Evolutionary conservation across 2,113 vertebrate species (phyloP), one percentile per base, ranked within the genome.

Genomic region (Urocolius indicus): DNA sequence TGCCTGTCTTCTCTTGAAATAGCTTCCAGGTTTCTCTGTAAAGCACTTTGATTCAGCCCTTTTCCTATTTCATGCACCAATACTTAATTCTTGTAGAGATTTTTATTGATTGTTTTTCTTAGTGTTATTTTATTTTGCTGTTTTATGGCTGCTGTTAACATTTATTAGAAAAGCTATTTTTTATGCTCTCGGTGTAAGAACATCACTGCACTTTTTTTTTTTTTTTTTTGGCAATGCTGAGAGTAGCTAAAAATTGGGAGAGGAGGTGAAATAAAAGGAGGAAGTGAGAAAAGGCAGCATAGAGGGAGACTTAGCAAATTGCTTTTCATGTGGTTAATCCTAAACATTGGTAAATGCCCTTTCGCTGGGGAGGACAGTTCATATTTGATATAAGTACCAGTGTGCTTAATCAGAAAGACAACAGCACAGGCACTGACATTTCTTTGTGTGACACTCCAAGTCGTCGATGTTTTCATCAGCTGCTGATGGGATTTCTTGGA

Each of bases 81-180:
- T 57, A 34, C 14, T 59, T 94, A 93, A 82, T 84, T 82, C 71
- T 63, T 46, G n/a, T 24, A 45, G 69, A 45, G 48, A 49, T 67
- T 90, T 94, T 87, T 93, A 87, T 55, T 61, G 73, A 84, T 87
- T 87, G 65, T 16, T 89, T 86, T 71, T 29, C 77, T 68, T 34
- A 12, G 10, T 41, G 55, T 66, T 91, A 41, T 77, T 72, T 79
- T 61, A 49, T 92, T 95, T 82, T 63, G 6, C 49, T 84, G 66
- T 3, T 94, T 91, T 89, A 82, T 0, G 0, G 61, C 57, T 79
- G 81, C 74, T 67, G 52, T 78, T 95, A 95, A 79, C 32, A 51
- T 84, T 82, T 89, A 63, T 63, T 57, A 30, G 66, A 41, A 87
- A 85, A 87, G 54, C 48, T 71, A 29, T 41, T 81, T 55, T 69